Conservation (phyloP, 92 coral and sea anemone species). For the Parazoanthus darwini region DNA sequence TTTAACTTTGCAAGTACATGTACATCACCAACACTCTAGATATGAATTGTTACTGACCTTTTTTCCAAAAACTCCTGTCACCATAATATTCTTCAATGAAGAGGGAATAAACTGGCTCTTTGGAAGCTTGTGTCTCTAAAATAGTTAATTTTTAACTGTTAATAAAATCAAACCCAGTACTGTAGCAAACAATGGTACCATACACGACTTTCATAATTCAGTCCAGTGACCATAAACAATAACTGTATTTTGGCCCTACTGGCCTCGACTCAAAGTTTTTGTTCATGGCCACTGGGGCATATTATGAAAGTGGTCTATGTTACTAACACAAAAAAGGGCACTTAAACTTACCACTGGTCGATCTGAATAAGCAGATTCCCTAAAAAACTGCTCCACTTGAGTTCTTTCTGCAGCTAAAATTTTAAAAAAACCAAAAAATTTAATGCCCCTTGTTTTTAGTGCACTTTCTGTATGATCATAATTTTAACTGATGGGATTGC, state of each 20-base stretch:
- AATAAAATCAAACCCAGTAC: not conserved
- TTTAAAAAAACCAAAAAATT: not conserved
- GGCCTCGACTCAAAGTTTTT: too few relatives aligned
- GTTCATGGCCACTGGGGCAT: too few relatives aligned
- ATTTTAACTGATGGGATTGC: too few relatives aligned
- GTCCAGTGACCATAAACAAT: too few relatives aligned
- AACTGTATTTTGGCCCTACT: too few relatives aligned
- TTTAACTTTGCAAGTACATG: not conserved
- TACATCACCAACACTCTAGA: not conserved
- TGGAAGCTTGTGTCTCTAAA: slow-evolving; percentile 93
- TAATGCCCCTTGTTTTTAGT: not conserved
- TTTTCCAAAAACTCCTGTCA: slow-evolving; percentile 91
- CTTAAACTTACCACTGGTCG: slow-evolving; percentile 85
- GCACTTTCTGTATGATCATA: not conserved
- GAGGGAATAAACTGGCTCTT: slow-evolving; percentile 90
- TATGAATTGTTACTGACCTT: slow-evolving; percentile 60
- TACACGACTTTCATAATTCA: not conserved
- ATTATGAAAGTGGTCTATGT: too few relatives aligned
- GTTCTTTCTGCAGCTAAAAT: slow-evolving; percentile 90
- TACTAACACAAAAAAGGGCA: not conserved
- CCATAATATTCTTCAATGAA: slow-evolving; percentile 72
- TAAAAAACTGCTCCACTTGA: slow-evolving; percentile 89
- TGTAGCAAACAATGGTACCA: not conserved
- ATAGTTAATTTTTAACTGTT: too few relatives aligned
- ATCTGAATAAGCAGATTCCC: slow-evolving; percentile 84